Conservation (phyloP, 2,888 invertebrate genomes). For the Microchrysa polita region DNA sequence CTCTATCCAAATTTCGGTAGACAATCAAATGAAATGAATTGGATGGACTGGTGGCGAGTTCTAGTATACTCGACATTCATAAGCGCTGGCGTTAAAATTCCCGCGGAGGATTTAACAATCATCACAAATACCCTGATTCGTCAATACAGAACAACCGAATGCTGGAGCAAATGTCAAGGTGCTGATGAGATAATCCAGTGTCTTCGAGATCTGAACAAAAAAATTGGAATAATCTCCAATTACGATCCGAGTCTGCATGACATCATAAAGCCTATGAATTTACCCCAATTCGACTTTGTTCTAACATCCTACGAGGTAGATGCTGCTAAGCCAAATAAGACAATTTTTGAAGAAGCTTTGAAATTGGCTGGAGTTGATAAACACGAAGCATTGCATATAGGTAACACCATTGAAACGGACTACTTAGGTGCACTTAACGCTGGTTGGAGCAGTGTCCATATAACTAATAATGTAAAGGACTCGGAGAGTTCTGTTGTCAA, state of each 20-base stretch:
- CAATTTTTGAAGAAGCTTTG: slow-evolving; percentile 66
- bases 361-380: slow-evolving; percentile 65
- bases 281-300: slow-evolving; percentile 80
- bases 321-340: slow-evolving; percentile 59
- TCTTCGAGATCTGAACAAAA: slow-evolving; percentile 62
- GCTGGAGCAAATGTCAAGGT: slow-evolving; percentile 77
- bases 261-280: slow-evolving; percentile 71
- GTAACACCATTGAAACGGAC: slow-evolving; percentile 79
- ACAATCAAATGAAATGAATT: slow-evolving; percentile 68
- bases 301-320: slow-evolving; percentile 81
- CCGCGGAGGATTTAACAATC: slow-evolving; percentile 52
- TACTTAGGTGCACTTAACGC: slow-evolving; percentile 79
- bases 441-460: slow-evolving; percentile 72
- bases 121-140: slow-evolving; percentile 72
- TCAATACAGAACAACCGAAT: slow-evolving; percentile 74
- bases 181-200: slow-evolving; percentile 68
- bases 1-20: slow-evolving; percentile 84
- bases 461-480: slow-evolving; percentile 46
- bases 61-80: slow-evolving; percentile 58
- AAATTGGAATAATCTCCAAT: slow-evolving; percentile 86
- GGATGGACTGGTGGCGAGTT: slow-evolving; percentile 84
- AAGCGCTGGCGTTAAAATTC: slow-evolving; percentile 54
- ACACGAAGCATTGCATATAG: slow-evolving; percentile 80
- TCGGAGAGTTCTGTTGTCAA: slow-evolving; percentile 41
- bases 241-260: slow-evolving; percentile 82